phyloP scores from a whole-genome alignment of 92 coral and sea anemone genomes.

The Parazoanthus darwini region DNA sequence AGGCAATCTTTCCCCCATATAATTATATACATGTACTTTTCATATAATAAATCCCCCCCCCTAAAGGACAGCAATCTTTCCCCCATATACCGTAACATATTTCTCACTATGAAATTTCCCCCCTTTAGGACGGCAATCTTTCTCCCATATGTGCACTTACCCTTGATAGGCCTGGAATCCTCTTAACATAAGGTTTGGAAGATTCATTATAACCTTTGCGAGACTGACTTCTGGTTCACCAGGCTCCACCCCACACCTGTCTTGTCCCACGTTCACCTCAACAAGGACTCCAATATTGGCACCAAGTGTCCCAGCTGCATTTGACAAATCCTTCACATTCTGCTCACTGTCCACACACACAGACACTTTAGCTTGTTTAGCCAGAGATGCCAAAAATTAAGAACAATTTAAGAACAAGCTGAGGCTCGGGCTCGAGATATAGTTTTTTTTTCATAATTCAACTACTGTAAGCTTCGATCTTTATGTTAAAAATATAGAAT shows the following conservation, averaged over 20 bases:
- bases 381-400: not conserved
- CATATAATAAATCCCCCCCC: no score
- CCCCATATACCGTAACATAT: not conserved
- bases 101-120: no score
- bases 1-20: no score
- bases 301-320: constrained; percentile 46
- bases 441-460: no score
- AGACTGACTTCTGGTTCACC: constrained; percentile 56
- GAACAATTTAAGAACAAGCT: no score
- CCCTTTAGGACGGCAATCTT: no score
- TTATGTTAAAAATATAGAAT: no score
- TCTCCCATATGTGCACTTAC: constrained; percentile 21
- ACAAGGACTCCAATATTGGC: constrained; percentile 55
- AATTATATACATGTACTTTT: no score
- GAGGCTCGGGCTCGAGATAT: no score
- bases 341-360: constrained; percentile 62
- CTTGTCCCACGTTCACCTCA: constrained; percentile 72
- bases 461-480: no score
- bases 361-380: constrained; percentile 60
- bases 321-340: constrained; percentile 55
- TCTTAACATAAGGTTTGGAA: constrained; percentile 50
- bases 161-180: constrained; percentile 76
- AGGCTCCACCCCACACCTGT: constrained; percentile 73
- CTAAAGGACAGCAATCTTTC: no score
- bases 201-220: constrained; percentile 48